Percentiles rank a stretch among this genome's conserved stretches.
Evolutionary conservation across 2,113 vertebrate genomes (phyloP).

Genomic region (Lonchura striata): DNA sequence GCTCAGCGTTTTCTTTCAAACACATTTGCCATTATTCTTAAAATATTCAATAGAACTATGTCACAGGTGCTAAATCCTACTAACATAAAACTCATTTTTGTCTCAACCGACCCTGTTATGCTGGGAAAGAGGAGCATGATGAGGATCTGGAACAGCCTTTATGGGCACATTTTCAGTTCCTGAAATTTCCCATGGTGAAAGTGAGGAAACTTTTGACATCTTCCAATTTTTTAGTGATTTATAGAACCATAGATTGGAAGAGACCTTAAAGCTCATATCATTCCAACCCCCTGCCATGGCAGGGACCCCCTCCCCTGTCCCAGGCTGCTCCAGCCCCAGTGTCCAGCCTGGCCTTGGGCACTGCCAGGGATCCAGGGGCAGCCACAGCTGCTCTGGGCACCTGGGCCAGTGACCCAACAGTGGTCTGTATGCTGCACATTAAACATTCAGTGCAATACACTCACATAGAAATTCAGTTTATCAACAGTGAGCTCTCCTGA

Average conservation of each 20-base stretch:
- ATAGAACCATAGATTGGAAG: not conserved
- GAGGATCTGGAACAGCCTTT: not conserved
- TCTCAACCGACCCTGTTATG: not conserved
- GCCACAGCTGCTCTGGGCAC: not conserved
- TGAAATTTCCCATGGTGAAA: not conserved
- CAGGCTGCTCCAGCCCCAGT: not conserved
- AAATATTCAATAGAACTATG: not conserved
- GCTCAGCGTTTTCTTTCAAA: not conserved
- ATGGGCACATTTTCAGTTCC: not conserved
- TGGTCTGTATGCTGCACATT: not conserved
- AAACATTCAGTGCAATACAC: not conserved
- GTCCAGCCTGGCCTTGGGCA: not conserved
- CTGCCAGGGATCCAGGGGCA: not conserved
- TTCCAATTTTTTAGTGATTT: not conserved
- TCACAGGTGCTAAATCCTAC: conserved; percentile 14
- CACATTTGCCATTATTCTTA: not conserved
- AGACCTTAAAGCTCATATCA: not conserved
- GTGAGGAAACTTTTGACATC: not conserved
- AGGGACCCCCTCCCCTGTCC: not conserved
- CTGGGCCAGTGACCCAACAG: not conserved
- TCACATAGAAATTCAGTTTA: not conserved
- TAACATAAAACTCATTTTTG: not conserved
- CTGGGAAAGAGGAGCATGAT: not conserved
- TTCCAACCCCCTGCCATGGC: not conserved
- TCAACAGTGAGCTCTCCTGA: not conserved